A percentile compares a stretch with the other conserved stretches of the same genome.
Conservation (phyloP, 2,888 invertebrate species). For the Sylvicola cinctus region DNA sequence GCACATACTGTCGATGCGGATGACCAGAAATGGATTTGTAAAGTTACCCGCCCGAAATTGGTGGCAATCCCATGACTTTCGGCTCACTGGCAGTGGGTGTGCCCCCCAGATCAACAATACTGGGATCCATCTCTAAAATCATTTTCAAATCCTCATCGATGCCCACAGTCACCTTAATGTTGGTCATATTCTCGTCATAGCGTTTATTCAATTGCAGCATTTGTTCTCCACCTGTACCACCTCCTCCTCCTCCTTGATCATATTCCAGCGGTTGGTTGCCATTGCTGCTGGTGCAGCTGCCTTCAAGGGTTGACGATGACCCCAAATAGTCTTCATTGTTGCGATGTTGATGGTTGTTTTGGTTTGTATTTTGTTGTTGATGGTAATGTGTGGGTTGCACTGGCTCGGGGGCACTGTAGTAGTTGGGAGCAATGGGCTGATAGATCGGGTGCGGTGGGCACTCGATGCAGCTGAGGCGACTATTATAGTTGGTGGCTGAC, state of each 20-base stretch:
- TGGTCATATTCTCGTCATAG: conserved; percentile 10
- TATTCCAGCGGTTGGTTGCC: background rate
- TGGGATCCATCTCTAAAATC: conserved; percentile 39
- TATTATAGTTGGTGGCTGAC: background rate
- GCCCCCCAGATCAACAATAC: conserved; percentile 30
- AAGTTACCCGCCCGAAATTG: conserved; percentile 20
- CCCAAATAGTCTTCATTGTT: too few relatives aligned
- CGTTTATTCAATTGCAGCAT: too few relatives aligned
- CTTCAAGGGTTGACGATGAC: too few relatives aligned
- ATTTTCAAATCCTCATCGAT: conserved; percentile 37
- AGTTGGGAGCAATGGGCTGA: background rate
- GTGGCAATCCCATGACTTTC: conserved; percentile 16
- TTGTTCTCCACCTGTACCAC: too few relatives aligned
- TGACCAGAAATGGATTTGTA: background rate
- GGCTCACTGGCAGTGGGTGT: conserved; percentile 13
- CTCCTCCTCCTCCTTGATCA: too few relatives aligned
- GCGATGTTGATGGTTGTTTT: background rate
- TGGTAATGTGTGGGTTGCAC: too few relatives aligned
- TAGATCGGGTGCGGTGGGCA: background rate
- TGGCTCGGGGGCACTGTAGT: too few relatives aligned
- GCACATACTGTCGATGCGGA: background rate
- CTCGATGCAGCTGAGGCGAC: too few relatives aligned
- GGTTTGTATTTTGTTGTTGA: background rate
- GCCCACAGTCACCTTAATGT: conserved; percentile 30
- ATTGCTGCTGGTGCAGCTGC: too few relatives aligned